Conservation (phyloP, 2,113 vertebrate genomes). For the Elaphurus davidianus region DNA sequence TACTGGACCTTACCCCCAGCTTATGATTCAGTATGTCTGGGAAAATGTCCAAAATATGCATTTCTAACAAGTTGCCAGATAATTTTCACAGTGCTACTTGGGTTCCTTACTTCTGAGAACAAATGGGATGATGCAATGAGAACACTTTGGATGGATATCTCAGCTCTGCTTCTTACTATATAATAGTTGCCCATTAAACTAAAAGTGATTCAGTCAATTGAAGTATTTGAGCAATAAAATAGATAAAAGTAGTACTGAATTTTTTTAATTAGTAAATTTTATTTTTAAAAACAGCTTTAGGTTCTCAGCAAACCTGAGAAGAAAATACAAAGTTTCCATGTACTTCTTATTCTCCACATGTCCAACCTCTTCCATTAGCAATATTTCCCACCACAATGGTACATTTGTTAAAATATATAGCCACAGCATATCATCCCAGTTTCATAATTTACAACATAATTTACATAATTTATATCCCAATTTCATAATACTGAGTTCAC, state of each 20-base stretch:
- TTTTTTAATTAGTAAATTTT: background rate
- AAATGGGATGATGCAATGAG: background rate
- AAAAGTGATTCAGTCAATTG: background rate
- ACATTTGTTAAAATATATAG: background rate
- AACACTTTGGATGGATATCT: background rate
- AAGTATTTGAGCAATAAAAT: background rate
- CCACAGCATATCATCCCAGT: background rate
- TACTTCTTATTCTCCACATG: no score
- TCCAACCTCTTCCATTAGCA: background rate
- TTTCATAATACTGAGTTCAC: background rate
- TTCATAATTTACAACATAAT: background rate
- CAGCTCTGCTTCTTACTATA: background rate
- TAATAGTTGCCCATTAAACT: background rate
- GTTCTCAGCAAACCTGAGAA: background rate
- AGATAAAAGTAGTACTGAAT: background rate
- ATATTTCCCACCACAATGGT: background rate
- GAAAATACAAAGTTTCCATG: background rate
- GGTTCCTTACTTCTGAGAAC: background rate
- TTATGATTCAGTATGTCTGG: conserved; percentile 44
- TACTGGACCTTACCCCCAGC: conserved; percentile 33
- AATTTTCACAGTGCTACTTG: conserved; percentile 19
- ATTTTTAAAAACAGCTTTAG: background rate
- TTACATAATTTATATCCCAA: background rate
- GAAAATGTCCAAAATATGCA: conserved; percentile 24
- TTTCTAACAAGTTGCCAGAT: conserved; percentile 12